phyloP scores from a whole-genome alignment of 2,113 vertebrate genomes.

The Oreotrochilus melanogaster region DNA sequence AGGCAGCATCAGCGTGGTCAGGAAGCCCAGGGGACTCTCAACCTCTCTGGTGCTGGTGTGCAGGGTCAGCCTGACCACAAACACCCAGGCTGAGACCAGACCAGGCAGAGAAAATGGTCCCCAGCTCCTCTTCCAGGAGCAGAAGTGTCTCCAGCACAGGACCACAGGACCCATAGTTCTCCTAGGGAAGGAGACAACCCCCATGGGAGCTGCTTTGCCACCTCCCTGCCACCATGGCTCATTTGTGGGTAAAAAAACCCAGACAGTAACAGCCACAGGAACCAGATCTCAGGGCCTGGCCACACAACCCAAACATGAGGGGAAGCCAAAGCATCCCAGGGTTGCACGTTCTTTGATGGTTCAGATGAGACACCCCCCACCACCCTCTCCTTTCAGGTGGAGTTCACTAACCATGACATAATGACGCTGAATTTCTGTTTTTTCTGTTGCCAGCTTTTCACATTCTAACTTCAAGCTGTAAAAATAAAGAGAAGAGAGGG shows the following conservation, averaged over 20 bases:
- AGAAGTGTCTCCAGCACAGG: neutral
- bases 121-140: neutral
- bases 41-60: accelerated
- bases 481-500: neutral
- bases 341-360: neutral
- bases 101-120: accelerated
- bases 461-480: conserved; percentile 92
- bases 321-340: neutral
- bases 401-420: conserved; percentile 91
- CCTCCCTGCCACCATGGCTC: accelerated
- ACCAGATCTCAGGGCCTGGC: neutral
- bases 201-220: accelerated
- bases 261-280: neutral
- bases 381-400: neutral
- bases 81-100: accelerated
- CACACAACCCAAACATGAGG: neutral
- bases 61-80: neutral
- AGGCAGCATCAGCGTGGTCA: neutral
- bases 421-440: conserved; percentile 94
- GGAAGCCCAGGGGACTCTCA: neutral
- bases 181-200: neutral
- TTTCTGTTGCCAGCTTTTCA: conserved; percentile 93
- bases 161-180: neutral
- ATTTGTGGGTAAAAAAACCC: neutral
- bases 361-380: neutral